phyloP scores from a whole-genome alignment of 2,888 invertebrate species.

The Pegoplata infirma region DNA sequence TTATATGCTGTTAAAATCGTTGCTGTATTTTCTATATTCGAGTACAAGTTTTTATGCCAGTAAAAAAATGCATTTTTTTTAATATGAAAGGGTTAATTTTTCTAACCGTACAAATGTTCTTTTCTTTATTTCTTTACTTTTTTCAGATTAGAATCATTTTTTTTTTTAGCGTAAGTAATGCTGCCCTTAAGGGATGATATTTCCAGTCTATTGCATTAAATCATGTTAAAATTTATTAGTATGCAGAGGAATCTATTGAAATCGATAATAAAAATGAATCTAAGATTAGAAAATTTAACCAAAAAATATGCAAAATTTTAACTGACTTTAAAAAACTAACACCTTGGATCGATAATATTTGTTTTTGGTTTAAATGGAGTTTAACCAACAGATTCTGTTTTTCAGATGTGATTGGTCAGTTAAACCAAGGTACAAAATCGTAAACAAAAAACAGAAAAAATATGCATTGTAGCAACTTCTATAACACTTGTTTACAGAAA shows the following conservation, averaged over 20 bases:
- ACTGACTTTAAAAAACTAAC: no score
- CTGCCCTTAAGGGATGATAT: slow-evolving; percentile 42
- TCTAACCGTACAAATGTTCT: slow-evolving; percentile 16
- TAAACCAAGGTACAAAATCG: no score
- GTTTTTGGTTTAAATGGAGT: no score
- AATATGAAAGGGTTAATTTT: slow-evolving; percentile 49
- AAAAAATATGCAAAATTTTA: no score
- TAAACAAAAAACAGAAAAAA: no score
- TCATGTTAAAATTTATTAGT: slow-evolving; percentile 34
- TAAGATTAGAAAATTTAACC: no score
- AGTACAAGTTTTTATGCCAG: slow-evolving; percentile 43
- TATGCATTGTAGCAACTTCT: no score
- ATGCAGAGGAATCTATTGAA: slow-evolving; percentile 25
- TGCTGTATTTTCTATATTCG: not conserved
- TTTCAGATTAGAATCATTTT: slow-evolving; percentile 6
- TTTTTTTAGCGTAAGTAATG: not conserved
- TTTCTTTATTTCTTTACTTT: not conserved
- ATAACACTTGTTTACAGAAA: no score
- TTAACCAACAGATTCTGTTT: no score
- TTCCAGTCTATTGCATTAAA: slow-evolving; percentile 58
- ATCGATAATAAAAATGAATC: slow-evolving; percentile 13
- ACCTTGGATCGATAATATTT: no score
- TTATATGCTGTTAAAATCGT: slow-evolving; percentile 45
- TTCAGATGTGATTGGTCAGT: no score
- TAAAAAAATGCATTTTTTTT: slow-evolving; percentile 55